phyloP scores from a whole-genome alignment of 2,113 vertebrate species.

The Vanacampus margaritifer region DNA sequence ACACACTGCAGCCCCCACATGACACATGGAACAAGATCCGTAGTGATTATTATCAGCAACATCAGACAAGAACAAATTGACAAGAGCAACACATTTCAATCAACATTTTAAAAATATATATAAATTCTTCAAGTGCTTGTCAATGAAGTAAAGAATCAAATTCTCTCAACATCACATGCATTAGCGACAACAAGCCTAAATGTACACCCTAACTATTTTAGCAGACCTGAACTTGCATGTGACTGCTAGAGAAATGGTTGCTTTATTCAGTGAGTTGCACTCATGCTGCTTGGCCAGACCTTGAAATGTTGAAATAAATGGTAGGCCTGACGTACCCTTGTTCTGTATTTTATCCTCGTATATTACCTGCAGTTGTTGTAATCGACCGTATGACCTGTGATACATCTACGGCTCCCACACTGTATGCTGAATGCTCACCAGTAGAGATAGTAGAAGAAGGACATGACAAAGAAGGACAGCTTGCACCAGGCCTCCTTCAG shows the following conservation, averaged over 20 bases:
- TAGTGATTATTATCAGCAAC: constrained; percentile 52
- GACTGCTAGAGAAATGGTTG: constrained; percentile 60
- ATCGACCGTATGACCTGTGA: constrained; percentile 34
- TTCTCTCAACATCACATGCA: constrained; percentile 63
- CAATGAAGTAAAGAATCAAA: constrained; percentile 63
- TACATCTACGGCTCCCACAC: constrained; percentile 13
- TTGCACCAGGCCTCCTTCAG: constrained; percentile 99
- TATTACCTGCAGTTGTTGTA: constrained; percentile 4
- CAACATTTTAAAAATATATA: neutral
- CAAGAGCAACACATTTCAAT: constrained; percentile 6
- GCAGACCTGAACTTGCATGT: constrained; percentile 40
- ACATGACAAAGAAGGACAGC: constrained; percentile 95
- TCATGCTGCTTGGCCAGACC: constrained; percentile 11
- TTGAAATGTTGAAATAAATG: constrained; percentile 16
- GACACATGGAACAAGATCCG: constrained; percentile 64
- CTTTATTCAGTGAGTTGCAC: constrained; percentile 62
- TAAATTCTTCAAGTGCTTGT: constrained; percentile 32
- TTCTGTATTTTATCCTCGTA: neutral
- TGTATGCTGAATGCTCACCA: constrained; percentile 75
- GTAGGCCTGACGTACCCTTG: neutral
- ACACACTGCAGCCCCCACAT: constrained; percentile 70
- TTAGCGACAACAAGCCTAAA: constrained; percentile 12
- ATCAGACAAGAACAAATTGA: constrained; percentile 35
- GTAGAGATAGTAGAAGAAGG: constrained; percentile 99
- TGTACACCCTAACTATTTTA: constrained; percentile 7